phyloP scores from a whole-genome alignment of 2,797 vertebrate genomes.

The Odontamblyopus lacepedii region DNA sequence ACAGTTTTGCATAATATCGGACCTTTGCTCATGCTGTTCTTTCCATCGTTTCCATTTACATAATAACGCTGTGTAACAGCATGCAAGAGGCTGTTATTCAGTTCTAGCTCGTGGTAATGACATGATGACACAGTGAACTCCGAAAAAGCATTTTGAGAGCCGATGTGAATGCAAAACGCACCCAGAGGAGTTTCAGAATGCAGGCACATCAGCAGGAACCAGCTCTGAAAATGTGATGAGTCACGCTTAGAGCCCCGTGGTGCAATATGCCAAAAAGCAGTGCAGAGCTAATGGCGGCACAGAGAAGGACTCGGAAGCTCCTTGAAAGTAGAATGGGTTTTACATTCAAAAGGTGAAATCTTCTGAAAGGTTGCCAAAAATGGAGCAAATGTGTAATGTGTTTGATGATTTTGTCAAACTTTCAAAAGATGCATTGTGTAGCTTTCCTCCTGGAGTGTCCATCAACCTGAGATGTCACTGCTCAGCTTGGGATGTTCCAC shows the following conservation, averaged over 20 bases:
- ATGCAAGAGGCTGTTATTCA: neutral
- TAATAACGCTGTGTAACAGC: neutral
- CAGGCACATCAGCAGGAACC: conserved; percentile 53
- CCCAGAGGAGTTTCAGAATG: conserved; percentile 46
- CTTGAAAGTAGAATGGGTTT: neutral
- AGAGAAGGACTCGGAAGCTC: conserved; percentile 5
- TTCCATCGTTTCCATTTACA: conserved; percentile 20
- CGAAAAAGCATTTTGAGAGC: conserved; percentile 30
- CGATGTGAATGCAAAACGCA: conserved; percentile 46
- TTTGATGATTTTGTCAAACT: too few species aligned
- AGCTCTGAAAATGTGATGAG: conserved; percentile 59
- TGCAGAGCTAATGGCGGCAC: conserved; percentile 16
- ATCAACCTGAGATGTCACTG: too few species aligned
- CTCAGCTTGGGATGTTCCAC: too few species aligned
- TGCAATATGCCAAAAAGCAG: conserved; percentile 40
- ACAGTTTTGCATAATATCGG: too few species aligned
- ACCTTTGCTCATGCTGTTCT: neutral
- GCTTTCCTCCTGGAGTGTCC: too few species aligned
- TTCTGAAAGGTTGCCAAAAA: neutral
- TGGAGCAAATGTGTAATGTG: neutral
- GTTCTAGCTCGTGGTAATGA: conserved; percentile 12
- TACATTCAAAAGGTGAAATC: neutral
- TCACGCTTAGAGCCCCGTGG: conserved; percentile 43
- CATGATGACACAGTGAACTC: conserved; percentile 39
- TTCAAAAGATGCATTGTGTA: too few species aligned